These are phyloP conservation scores for Maniola jurtina DNA, from an alignment of 1,140 invertebrate species.

Conservation along the genomic window DNA sequence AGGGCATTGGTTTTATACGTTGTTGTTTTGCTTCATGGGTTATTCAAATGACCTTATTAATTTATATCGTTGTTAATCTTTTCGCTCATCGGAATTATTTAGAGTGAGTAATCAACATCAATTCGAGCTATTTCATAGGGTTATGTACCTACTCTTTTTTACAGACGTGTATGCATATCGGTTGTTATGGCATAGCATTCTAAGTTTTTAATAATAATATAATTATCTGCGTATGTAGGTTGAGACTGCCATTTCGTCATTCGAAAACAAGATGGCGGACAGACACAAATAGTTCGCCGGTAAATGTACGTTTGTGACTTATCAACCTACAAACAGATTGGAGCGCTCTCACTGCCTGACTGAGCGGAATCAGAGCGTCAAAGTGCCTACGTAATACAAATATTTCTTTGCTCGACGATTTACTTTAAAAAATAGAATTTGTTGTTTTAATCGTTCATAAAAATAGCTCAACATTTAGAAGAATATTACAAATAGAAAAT, in stretches of 20 bases:
- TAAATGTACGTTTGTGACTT: slow-evolving; percentile 63
- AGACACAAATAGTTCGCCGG: slow-evolving; percentile 64
- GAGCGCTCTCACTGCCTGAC: slow-evolving; percentile 38
- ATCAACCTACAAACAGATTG: slow-evolving; percentile 59
- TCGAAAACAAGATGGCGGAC: slow-evolving; percentile 71
- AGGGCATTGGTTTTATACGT: slow-evolving; percentile 64
- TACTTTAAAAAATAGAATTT: not conserved
- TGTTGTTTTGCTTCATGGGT: slow-evolving; percentile 63
- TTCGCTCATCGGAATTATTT: slow-evolving; percentile 43
- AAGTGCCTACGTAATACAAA: slow-evolving; percentile 35
- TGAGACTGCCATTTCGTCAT: slow-evolving; percentile 62
- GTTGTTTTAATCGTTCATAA: not conserved
- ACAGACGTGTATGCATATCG: not conserved
- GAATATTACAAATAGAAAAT: not conserved
- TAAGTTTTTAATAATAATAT: slow-evolving; percentile 14
- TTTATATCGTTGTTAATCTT: not conserved
- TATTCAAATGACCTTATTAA: slow-evolving; percentile 57
- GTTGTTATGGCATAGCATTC: slow-evolving; percentile 14
- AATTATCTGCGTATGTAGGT: slow-evolving; percentile 34
- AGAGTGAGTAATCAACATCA: slow-evolving; percentile 41
- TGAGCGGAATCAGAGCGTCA: slow-evolving; percentile 43
- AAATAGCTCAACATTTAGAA: not conserved
- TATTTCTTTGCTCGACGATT: slow-evolving; percentile 14
- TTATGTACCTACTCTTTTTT: not conserved
- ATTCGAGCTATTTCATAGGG: not conserved